Evolutionary conservation across 2,888 invertebrate genomes (phyloP), one percentile per base, ranked within the genome.

Genomic region (Campaea margaritaria): DNA sequence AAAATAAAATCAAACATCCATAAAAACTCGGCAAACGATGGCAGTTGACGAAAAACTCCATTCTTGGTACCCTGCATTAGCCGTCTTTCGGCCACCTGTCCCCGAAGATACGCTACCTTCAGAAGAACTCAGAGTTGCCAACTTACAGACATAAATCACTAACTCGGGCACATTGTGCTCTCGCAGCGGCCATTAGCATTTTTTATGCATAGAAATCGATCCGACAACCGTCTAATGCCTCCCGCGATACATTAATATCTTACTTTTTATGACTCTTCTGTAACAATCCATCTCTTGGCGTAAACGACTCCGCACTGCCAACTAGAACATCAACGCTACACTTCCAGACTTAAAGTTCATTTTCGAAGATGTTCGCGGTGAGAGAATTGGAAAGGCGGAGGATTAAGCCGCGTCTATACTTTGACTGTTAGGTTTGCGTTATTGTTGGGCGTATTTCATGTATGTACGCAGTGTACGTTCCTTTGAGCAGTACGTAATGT

Each of bases 231-330:
- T 85, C 89, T 91, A 91, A 92, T 91, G 92, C 91, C 90, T 91
- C 91, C 91, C 91, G 85, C 89, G 91, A 92, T 92, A 92, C 92
- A 92, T 92, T 92, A 91, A 92, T 92, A 92, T 91, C 91, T 91
- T 89, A 91, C 91, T 92, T 92, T 92, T 92, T 92, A 92, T 90
- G 91, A 91, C 89, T 92, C 87, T 89, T 89, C 85, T 82, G 86
- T 83, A 91, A 89, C 87, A 89, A 87, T 87, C 79, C 84, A 83
- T 86, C 87, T 84, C 77, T 56, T 52, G 68, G 60, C 76, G 65
- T 82, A 90, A 86, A 69, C 69, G 71, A 72, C 81, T 60, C 34
- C 0, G 0, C 0, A 0, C 0, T 2, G 5, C 11, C 4, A 39
- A 34, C 1, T 10, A 34, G n/a, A 74, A 60, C 28, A 5, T 52